A percentile compares a stretch with the other conserved stretches of the same genome.
phyloP scores from a whole-genome alignment of 2,113 vertebrate genomes.

The Isichthys henryi region DNA sequence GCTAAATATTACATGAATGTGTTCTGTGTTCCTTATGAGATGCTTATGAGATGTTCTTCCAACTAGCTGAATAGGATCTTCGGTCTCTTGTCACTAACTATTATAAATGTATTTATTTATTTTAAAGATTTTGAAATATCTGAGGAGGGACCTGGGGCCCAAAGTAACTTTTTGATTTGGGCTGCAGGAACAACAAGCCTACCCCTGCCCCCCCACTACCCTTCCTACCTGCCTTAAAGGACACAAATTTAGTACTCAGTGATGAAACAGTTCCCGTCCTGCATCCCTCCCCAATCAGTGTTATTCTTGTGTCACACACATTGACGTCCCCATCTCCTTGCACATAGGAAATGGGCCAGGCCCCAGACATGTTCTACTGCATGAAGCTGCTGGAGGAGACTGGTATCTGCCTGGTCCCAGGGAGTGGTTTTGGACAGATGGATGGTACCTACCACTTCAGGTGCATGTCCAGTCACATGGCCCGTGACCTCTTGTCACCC shows the following conservation, averaged over 20 bases:
- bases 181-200: not conserved
- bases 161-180: not conserved
- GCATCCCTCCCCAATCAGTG: not conserved
- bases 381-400: conserved; percentile 67
- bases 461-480: conserved; percentile 35
- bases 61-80: not conserved
- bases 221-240: not conserved
- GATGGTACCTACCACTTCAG: conserved; percentile 73
- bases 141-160: not conserved
- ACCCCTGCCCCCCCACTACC: not conserved
- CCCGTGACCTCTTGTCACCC: not conserved
- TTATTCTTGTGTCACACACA: not conserved
- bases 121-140: not conserved
- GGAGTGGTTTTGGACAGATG: conserved; percentile 71
- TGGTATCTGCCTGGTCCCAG: conserved; percentile 71
- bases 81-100: not conserved
- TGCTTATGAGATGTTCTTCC: not conserved
- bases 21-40: not conserved
- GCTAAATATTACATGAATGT: not conserved
- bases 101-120: not conserved
- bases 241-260: not conserved
- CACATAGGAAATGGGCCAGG: conserved; percentile 52
- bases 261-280: not conserved
- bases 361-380: conserved; percentile 75
- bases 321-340: conserved; percentile 11